These are phyloP conservation scores for Corythornis cristatus DNA, from an alignment of 2,113 vertebrate species.

Conservation along the genomic window DNA sequence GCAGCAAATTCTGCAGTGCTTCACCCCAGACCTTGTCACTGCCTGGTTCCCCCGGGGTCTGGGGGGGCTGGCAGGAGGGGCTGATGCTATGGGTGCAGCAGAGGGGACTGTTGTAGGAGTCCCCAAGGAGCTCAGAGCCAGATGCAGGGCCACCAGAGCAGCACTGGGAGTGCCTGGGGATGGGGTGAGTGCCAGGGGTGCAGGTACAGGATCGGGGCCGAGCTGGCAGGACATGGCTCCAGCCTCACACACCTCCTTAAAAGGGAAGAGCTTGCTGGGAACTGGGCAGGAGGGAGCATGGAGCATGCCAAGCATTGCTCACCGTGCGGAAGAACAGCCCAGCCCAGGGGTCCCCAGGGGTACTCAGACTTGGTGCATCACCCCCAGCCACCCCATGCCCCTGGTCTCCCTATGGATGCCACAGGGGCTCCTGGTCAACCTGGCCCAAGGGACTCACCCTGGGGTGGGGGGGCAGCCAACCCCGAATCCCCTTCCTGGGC, in stretches of 20 bases:
- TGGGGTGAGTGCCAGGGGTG: rapidly evolving
- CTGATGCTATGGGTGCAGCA: rapidly evolving
- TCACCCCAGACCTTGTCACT: neutral
- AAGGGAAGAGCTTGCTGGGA: constrained; percentile 5
- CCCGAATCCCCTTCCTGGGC: neutral
- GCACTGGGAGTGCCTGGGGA: rapidly evolving
- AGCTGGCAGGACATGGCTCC: rapidly evolving
- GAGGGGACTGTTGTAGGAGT: neutral
- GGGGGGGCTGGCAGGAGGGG: rapidly evolving
- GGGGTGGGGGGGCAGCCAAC: neutral
- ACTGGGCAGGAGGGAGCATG: neutral
- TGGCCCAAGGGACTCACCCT: rapidly evolving
- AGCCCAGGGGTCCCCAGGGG: neutral
- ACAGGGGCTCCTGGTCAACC: neutral
- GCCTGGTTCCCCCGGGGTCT: rapidly evolving
- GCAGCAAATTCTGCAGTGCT: neutral
- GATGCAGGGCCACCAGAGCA: rapidly evolving
- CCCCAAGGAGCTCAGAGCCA: neutral
- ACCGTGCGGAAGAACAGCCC: neutral
- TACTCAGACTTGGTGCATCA: rapidly evolving
- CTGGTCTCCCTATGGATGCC: rapidly evolving
- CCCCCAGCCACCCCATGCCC: neutral
- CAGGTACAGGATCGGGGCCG: neutral
- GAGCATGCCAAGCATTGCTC: constrained; percentile 22
- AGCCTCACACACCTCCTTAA: neutral